Base-by-base conservation (phyloP, 2,113 vertebrate genomes). In the Chascanopsetta lugubris region DNA sequence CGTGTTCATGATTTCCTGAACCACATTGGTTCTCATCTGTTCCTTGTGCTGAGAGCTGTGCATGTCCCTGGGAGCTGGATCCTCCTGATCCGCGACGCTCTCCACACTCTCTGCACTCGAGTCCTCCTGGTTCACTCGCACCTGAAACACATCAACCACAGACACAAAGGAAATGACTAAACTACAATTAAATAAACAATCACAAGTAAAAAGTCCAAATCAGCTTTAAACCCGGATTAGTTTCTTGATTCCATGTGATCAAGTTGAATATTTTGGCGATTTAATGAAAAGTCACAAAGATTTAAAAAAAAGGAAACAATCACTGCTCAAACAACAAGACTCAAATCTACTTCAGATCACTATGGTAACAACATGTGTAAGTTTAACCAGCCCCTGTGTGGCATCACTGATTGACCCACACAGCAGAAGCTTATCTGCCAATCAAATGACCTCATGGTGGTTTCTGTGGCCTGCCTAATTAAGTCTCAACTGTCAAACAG, bases 11-110 rank as follows among this genome's bases (percentile, higher is more conserved):
- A 99, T 99, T 91, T 99, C 97, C 85, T 94, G 93, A 85, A 99
- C 93, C 79, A 99, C 97, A 0, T 99, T 99, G 58, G 96, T 94
- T 88, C 97, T 93, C 97, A 99, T 99, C 92, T 99, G 97, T 72
- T 94, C 93, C 75, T 92, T 92, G 92, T 95, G 96, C 86, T 96
- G 94, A 0, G 86, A 45, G 81, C 85, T 95, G 84, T 93, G 94
- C 45, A 83, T 79, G 47, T 93, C 93, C 70, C 88, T 84, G 30
- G 76, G 80, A 17, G 89, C 67, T 18, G 88, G 89, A 63, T 90
- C 92, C 64, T 93, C 94, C 82, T 93, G 93, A 0, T 93, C 93
- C 0, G 82, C 92, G 21, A 90, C 78, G 42, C 86, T 88, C 72
- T 90, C 85, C 38, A 86, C 84, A 22, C 92, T 88, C 47, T 93